Conservation (phyloP, 2,888 invertebrate genomes). For the Eupithecia abbreviata region DNA sequence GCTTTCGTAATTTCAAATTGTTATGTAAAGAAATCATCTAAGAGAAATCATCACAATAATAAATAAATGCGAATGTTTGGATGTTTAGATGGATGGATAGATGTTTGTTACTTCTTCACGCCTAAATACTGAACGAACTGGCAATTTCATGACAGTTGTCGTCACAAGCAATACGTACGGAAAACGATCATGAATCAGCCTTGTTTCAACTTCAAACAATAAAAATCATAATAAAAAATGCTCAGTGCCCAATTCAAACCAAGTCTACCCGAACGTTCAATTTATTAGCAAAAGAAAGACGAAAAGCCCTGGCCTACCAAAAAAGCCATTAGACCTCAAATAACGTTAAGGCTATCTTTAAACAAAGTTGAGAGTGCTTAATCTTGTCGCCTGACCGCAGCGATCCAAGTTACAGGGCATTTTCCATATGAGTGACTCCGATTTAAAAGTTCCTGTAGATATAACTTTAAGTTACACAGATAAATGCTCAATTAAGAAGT, state of each 20-base stretch:
- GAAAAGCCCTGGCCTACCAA: neutral
- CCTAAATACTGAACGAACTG: too few relatives aligned
- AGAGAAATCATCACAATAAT: neutral
- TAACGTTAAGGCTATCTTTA: slow-evolving; percentile 22
- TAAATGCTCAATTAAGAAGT: neutral
- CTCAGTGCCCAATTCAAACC: too few relatives aligned
- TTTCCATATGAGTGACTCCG: slow-evolving; percentile 5
- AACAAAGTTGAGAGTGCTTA: slow-evolving; percentile 34
- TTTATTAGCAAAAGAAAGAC: slow-evolving; percentile 1
- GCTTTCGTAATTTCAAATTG: neutral
- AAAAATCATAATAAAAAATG: too few relatives aligned
- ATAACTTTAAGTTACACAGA: neutral
- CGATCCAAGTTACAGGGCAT: slow-evolving; percentile 9
- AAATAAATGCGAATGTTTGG: too few relatives aligned
- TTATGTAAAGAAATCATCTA: neutral
- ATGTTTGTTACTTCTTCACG: too few relatives aligned
- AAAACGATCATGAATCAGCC: neutral
- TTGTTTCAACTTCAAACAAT: neutral
- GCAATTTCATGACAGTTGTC: neutral
- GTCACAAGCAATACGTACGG: neutral
- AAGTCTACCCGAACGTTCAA: neutral
- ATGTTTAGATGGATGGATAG: too few relatives aligned
- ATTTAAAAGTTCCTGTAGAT: neutral
- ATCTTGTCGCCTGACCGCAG: slow-evolving; percentile 27
- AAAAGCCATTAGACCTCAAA: slow-evolving; percentile 13